Evolutionary conservation across 2,797 vertebrate genomes (phyloP), one percentile per base, ranked within the genome.

Genomic region (Avahi laniger): DNA sequence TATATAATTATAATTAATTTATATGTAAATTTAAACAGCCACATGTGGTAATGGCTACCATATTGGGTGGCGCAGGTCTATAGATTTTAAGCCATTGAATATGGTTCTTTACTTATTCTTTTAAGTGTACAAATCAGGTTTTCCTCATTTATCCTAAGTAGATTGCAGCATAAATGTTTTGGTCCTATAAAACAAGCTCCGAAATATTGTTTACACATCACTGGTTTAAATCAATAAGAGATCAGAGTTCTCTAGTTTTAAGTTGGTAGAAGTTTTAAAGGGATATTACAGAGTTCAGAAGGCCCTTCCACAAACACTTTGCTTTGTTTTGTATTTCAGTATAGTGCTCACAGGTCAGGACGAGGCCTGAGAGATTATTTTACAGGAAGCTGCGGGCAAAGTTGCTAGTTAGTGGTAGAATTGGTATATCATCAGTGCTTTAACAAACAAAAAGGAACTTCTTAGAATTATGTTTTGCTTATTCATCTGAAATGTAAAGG

Each of bases 181-280:
- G 79, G 67, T 86, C 57, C 48, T 91, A 28, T 93, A 81, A 97
- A 94, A 93, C 85, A 93, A 92, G 54, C 24, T 91, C 75, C 80
- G 70, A 76, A 95, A 81, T 75, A 38, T 63, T 96, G 63, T 96
- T 97, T 97, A 89, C 73, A 85, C n/a, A 65, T 67, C 35, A 33
- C 67, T 70, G n/a, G 70, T 43, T 94, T 92, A 88, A 97, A 97
- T 97, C 96, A 84, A 91, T 94, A 79, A 91, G 90, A 88, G 88
- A 82, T 93, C 94, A 97, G 83, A 96, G 93, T 97, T 97, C 85
- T 90, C 35, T 73, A 69, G 46, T 20, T 33, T 0, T 78, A 63
- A 89, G 81, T n/a, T 92, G 67, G 70, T 82, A 83, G 69, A 75
- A 91, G 24, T 48, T 94, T 93, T 84, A 85, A 96, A 91, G 24